Evolutionary conservation across 2,797 vertebrate species (phyloP).

Genomic region (Apogon hyalosoma): DNA sequence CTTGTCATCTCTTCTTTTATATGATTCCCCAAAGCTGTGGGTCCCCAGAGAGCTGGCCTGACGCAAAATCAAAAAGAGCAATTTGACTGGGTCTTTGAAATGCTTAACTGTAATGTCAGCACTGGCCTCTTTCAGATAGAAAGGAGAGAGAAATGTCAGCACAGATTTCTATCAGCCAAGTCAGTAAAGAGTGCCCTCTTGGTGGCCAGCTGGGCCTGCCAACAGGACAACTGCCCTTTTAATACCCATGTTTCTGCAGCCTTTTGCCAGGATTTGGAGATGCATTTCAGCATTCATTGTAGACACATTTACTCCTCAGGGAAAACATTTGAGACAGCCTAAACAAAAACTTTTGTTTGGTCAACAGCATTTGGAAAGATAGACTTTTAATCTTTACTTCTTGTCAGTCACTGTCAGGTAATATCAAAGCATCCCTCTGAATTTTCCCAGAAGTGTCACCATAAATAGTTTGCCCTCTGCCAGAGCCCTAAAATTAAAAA

Average conservation of each 20-base stretch:
- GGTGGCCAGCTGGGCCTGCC: conserved; percentile 63
- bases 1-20: conserved; percentile 58
- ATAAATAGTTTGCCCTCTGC: not conserved
- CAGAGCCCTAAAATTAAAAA: not conserved
- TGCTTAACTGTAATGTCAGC: conserved; percentile 73
- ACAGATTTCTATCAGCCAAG: conserved; percentile 75
- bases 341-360: conserved; percentile 15
- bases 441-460: not conserved
- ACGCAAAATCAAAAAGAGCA: conserved; percentile 68
- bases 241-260: conserved; percentile 43
- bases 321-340: not conserved
- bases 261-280: conserved; percentile 44
- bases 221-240: conserved; percentile 67
- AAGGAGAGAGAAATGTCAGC: conserved; percentile 80
- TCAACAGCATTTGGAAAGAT: conserved; percentile 19
- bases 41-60: conserved; percentile 56
- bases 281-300: conserved; percentile 51
- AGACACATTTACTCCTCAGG: conserved; percentile 14
- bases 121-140: conserved; percentile 77
- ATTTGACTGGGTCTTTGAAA: conserved; percentile 76
- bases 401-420: not conserved
- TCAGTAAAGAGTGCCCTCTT: conserved; percentile 65
- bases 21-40: conserved; percentile 23
- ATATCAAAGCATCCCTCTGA: not conserved
- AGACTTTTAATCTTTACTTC: conserved; percentile 9